Conservation (phyloP, 2,113 vertebrate genomes). For the Lampris incognitus region DNA sequence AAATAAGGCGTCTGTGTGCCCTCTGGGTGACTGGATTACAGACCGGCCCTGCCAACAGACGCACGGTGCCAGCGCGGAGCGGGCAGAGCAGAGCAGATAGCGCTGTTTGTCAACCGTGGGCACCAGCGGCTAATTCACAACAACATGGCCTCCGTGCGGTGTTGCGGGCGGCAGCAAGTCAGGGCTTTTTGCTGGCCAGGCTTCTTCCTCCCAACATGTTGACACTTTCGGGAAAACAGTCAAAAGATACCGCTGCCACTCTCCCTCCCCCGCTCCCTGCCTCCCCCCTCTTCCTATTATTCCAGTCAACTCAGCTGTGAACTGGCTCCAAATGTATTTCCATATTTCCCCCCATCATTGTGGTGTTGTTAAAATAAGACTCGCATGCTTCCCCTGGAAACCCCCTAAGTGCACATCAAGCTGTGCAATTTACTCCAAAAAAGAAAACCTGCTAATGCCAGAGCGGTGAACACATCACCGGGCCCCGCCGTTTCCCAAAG, state of each 20-base stretch:
- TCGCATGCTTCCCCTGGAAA: constrained; percentile 80
- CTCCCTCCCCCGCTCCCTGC: constrained; percentile 65
- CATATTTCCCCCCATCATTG: constrained; percentile 78
- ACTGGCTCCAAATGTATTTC: constrained; percentile 76
- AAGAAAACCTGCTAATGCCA: constrained; percentile 77
- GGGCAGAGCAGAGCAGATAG: constrained; percentile 72
- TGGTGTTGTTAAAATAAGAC: constrained; percentile 78
- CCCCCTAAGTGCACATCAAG: constrained; percentile 75
- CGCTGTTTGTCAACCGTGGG: constrained; percentile 70
- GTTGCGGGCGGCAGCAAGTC: constrained; percentile 61
- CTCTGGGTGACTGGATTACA: constrained; percentile 81
- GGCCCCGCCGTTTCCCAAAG: constrained; percentile 69
- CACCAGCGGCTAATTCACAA: constrained; percentile 65
- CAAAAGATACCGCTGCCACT: constrained; percentile 67
- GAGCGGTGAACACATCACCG: constrained; percentile 76
- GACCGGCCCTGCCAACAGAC: constrained; percentile 81
- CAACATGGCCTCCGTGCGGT: constrained; percentile 56
- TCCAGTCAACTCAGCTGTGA: constrained; percentile 74
- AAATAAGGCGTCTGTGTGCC: constrained; percentile 81
- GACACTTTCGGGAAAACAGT: constrained; percentile 72
- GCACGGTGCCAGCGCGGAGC: constrained; percentile 80
- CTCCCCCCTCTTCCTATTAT: constrained; percentile 76
- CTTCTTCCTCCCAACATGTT: constrained; percentile 59
- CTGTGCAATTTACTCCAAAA: constrained; percentile 76
- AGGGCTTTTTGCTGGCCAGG: constrained; percentile 49